Evolutionary conservation across 2,113 vertebrate genomes (phyloP).

Genomic region (Colinus virginianus): DNA sequence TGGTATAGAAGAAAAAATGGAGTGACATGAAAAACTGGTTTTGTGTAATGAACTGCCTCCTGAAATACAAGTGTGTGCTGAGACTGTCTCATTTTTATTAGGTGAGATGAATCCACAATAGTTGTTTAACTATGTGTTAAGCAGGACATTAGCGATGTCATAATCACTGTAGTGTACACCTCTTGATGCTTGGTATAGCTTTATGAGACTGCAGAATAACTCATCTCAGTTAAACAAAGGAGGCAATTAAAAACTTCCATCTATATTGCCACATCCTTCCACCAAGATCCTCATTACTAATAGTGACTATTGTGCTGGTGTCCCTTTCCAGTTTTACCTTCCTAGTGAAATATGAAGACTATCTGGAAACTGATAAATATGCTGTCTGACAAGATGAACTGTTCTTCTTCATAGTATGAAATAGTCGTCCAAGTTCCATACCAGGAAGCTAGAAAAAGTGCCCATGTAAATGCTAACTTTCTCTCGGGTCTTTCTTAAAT

Average conservation of each 20-base stretch:
- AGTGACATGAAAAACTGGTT: background rate
- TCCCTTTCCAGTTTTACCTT: background rate
- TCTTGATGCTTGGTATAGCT: background rate
- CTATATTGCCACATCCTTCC: background rate
- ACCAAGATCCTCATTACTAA: background rate
- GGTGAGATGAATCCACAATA: background rate
- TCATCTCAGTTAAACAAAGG: background rate
- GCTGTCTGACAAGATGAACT: background rate
- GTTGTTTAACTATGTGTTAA: background rate
- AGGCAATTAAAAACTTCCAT: background rate
- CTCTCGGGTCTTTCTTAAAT: background rate
- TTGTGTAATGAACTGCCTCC: background rate
- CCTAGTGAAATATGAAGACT: background rate
- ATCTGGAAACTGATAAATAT: background rate
- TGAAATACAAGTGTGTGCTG: background rate
- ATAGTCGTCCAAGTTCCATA: background rate
- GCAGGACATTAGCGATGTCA: background rate
- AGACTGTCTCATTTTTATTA: background rate
- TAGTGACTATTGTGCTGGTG: background rate
- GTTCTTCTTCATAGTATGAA: background rate
- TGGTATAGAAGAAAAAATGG: background rate
- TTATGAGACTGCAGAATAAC: background rate
- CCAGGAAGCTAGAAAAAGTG: background rate
- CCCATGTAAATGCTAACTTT: background rate
- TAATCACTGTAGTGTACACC: background rate